Percentiles rank a stretch among this genome's conserved stretches.
phyloP scores from a whole-genome alignment of 2,797 vertebrate genomes.

The Enteromius paludinosus region DNA sequence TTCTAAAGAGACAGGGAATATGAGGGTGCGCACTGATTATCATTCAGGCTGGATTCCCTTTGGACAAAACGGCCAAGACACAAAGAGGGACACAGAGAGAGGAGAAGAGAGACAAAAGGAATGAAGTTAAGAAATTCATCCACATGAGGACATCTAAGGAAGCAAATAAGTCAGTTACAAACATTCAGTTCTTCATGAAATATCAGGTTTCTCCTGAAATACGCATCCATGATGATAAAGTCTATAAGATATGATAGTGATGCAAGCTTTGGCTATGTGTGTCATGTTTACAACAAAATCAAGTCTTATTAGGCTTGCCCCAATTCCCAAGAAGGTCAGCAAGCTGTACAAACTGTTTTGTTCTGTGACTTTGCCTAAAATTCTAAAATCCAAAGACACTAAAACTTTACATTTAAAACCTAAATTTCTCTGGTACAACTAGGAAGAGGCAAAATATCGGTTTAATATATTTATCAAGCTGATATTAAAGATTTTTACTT shows the following conservation, averaged over 20 bases:
- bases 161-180: conserved; percentile 12
- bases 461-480: background rate
- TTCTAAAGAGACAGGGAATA: conserved; percentile 43
- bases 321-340: background rate
- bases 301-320: background rate
- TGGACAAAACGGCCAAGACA: conserved; percentile 66
- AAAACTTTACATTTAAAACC: background rate
- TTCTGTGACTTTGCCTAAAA: background rate
- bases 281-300: background rate
- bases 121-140: conserved; percentile 64
- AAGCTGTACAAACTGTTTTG: background rate
- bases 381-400: background rate
- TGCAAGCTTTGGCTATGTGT: background rate
- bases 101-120: conserved; percentile 63
- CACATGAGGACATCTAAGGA: conserved; percentile 32
- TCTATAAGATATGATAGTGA: background rate
- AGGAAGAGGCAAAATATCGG: background rate
- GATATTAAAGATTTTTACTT: background rate
- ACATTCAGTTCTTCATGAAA: conserved; percentile 5
- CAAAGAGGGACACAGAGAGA: conserved; percentile 53
- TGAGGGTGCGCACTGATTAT: conserved; percentile 77
- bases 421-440: background rate
- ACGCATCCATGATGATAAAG: background rate
- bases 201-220: background rate
- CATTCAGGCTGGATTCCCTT: conserved; percentile 85